Evolutionary conservation across 2,888 invertebrate species (phyloP).

Genomic region (Netelia inedita): DNA sequence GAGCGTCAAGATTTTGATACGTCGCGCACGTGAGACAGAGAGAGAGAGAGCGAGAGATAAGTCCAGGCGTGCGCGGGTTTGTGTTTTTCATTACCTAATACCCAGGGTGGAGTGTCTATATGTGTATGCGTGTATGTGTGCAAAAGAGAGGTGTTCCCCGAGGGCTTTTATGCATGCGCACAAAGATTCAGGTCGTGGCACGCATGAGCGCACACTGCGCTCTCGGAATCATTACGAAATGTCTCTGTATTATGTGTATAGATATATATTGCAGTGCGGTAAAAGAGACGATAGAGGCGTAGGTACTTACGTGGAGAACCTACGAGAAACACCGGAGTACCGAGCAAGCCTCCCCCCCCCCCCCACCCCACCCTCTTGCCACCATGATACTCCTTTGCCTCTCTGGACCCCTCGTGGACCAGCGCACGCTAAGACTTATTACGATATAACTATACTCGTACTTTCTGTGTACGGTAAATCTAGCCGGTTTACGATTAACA

Average conservation of each 20-base stretch:
- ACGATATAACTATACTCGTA: conserved; percentile 31
- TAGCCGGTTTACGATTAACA: conserved; percentile 54
- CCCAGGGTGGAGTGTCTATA: conserved; percentile 57
- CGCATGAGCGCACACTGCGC: conserved; percentile 82
- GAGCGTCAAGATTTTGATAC: conserved; percentile 42
- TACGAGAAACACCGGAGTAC: conserved; percentile 46
- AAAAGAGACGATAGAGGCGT: conserved; percentile 61
- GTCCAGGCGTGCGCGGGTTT: conserved; percentile 38
- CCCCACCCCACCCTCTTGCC: background rate
- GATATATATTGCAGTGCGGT: conserved; percentile 15
- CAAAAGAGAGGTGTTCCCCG: conserved; percentile 65
- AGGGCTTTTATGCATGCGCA: conserved; percentile 72
- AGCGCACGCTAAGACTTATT: conserved; percentile 40
- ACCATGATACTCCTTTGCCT: too few species aligned
- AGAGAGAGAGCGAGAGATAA: conserved; percentile 6
- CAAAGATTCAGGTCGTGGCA: conserved; percentile 83
- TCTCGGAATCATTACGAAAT: conserved; percentile 83
- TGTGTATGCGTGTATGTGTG: conserved; percentile 9
- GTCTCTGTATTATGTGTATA: conserved; percentile 68
- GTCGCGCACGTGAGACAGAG: conserved; percentile 10
- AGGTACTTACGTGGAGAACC: conserved; percentile 52
- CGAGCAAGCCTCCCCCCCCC: conserved; percentile 16
- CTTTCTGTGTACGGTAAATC: conserved; percentile 45
- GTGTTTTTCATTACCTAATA: conserved; percentile 67
- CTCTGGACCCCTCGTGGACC: too few species aligned